Conservation (phyloP, 2,113 vertebrate genomes). For the Opisthocomus hoazin region DNA sequence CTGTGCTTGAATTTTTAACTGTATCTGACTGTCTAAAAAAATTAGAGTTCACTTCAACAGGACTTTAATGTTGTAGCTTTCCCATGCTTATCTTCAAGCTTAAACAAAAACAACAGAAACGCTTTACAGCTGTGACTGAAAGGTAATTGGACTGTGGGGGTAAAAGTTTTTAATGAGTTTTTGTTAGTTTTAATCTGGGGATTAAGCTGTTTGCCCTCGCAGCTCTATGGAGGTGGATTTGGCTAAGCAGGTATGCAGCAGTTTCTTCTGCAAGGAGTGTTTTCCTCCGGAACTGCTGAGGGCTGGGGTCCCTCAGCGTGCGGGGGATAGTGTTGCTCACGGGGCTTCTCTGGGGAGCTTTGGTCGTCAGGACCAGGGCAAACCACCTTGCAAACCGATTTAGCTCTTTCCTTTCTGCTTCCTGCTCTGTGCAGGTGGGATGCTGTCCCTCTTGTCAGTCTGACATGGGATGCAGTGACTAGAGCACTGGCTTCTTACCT, state of each 20-base stretch:
- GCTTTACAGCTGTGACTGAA: background rate
- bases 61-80: background rate
- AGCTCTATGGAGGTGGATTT: background rate
- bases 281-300: background rate
- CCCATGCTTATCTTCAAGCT: background rate
- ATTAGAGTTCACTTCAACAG: background rate
- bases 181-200: background rate
- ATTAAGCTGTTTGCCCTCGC: background rate
- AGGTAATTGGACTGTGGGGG: background rate
- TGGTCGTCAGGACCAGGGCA: background rate
- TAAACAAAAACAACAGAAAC: background rate
- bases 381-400: background rate
- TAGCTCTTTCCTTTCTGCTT: background rate
- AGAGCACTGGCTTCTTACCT: background rate
- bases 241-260: background rate
- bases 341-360: background rate
- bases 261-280: background rate
- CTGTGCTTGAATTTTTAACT: background rate
- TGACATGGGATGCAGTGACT: background rate
- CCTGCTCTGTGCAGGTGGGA: background rate
- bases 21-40: background rate
- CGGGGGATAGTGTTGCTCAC: rapidly evolving
- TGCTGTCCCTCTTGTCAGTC: background rate
- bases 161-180: background rate
- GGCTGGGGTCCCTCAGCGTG: rapidly evolving